Evolutionary conservation across 2,797 vertebrate genomes (phyloP).

Genomic region (Peromyscus attwateri): DNA sequence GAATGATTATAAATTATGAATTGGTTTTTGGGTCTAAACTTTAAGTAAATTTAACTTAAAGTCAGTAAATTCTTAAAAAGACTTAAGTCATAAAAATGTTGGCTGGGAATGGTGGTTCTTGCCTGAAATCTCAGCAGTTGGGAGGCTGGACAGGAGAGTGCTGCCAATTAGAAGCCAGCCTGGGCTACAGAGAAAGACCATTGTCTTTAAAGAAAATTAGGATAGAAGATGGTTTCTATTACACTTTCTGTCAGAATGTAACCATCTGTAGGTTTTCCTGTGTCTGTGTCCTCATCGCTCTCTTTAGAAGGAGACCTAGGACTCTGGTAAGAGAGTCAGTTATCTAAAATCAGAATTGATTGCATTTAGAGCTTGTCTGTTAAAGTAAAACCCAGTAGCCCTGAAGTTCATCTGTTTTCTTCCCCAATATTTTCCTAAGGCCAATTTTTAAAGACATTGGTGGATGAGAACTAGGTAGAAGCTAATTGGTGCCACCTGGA

Average conservation of each 20-base stretch:
- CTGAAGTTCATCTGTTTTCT: background rate
- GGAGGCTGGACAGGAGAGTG: background rate
- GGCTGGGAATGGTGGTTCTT: background rate
- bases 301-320: background rate
- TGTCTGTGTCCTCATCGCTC: background rate
- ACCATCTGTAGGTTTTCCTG: background rate
- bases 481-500: conserved; percentile 53
- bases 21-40: background rate
- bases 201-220: background rate
- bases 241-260: background rate
- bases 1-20: background rate
- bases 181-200: background rate
- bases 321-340: background rate
- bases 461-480: conserved; percentile 13
- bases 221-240: background rate
- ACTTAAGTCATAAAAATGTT: background rate
- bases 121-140: background rate
- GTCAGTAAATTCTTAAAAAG: background rate
- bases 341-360: background rate
- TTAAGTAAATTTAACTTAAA: conserved; percentile 55
- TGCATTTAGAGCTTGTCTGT: background rate
- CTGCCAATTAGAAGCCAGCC: background rate
- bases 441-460: background rate
- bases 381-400: background rate
- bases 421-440: background rate